phyloP scores from a whole-genome alignment of 2,113 vertebrate species.

The Romanogobio albipinnatus region DNA sequence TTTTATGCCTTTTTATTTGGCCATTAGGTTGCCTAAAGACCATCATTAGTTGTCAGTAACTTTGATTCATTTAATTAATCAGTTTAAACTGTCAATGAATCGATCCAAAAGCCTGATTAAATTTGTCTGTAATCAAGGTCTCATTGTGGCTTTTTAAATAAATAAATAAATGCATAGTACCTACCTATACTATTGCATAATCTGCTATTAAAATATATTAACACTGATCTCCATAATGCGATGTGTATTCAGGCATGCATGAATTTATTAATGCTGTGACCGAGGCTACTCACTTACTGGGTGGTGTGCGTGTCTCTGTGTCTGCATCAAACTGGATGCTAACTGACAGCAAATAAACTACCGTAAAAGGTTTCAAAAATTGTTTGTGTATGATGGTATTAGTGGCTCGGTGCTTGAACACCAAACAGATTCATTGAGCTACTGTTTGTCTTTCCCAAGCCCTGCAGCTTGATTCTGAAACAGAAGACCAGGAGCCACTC shows the following conservation, averaged over 20 bases:
- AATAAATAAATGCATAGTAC: background rate
- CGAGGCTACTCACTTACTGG: background rate
- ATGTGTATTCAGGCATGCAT: background rate
- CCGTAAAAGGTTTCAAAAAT: constrained; percentile 18
- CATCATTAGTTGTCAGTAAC: background rate
- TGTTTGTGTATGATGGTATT: constrained; percentile 29
- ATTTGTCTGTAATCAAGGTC: background rate
- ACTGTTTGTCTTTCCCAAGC: constrained; percentile 50
- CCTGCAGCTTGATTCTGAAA: constrained; percentile 29
- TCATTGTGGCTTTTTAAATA: background rate
- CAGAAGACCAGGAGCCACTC: constrained; percentile 20
- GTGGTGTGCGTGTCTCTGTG: background rate
- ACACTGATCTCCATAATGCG: background rate
- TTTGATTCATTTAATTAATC: too few relatives aligned
- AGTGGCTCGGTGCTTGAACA: constrained; percentile 9
- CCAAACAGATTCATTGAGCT: constrained; percentile 31
- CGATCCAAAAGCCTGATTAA: background rate
- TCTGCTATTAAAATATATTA: background rate
- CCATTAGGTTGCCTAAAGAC: background rate
- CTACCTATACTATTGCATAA: background rate
- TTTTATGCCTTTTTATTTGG: background rate
- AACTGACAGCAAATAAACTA: constrained; percentile 30
- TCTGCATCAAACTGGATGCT: constrained; percentile 21
- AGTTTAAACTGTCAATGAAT: too few relatives aligned
- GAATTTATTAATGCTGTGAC: background rate